Base-by-base conservation (phyloP, 2,888 invertebrate species). In the Blera fallax region DNA sequence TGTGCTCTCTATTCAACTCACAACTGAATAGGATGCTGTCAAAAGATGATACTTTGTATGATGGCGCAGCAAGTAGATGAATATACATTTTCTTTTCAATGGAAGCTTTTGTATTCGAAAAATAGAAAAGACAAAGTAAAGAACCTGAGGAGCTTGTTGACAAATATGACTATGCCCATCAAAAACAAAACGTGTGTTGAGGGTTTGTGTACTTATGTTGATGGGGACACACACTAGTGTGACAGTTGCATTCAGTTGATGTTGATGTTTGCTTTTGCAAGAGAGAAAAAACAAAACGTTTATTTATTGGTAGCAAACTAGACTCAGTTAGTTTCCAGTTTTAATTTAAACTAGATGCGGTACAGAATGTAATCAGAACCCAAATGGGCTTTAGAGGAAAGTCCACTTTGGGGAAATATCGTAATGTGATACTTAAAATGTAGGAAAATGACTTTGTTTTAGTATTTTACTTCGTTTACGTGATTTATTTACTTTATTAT, bases 1-100 rank as follows among this genome's bases (percentile, higher is more conserved):
- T 67, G 37, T 74, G 27, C 43, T 65, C 14, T 37, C 5, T 34
- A 18, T 56, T 14, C 50, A 48, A 56, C 52, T 18, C 32, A n/a
- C n/a, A 54, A 16, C 34, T 79, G 79, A 83, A 83, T 79, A 24
- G 79, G 37, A 69, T 48, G 27, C 32, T 77, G 52, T 72, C 65
- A 82, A 72, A 82, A 72, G 60, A 62, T 72, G 18, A 50, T 43
- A 24, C 21, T 58, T 58, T 67, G 14, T 62, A 45, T 77, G 64
- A 3, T 10, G n/a, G 18, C 14, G 50, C 37, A 45, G 27, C 37
- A 48, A 24, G 67, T 37, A 48, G 45, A 40, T 40, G 58, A 32
- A 11, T 29, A 58, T 52, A 37, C 45, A 52, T 72, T 65, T 65
- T 29, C 21, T 24, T n/a, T 48, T 77, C 67, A 37, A 83, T 79